Evolutionary conservation across 2,113 vertebrate genomes (phyloP).

Genomic region (Cardinalis cardinalis): DNA sequence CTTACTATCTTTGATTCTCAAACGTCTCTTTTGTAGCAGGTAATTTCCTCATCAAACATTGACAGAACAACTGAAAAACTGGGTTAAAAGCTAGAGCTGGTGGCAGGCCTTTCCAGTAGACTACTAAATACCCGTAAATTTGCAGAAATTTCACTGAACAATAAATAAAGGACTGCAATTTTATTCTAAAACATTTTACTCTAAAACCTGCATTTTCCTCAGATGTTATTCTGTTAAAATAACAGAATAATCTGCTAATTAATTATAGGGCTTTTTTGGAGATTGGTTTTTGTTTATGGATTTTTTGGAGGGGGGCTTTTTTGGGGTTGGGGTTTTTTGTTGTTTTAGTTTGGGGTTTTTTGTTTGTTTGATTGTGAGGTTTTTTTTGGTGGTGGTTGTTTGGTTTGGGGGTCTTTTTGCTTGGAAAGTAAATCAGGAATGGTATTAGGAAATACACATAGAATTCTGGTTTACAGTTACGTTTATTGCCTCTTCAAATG

Average conservation of each 20-base stretch:
- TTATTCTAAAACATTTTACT: not conserved
- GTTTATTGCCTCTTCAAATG: not conserved
- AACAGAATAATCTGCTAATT: not conserved
- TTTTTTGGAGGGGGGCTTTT: not conserved
- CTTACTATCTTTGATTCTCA: constrained; percentile 73
- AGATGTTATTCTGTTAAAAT: not conserved
- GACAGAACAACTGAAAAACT: constrained; percentile 70
- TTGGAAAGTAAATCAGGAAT: not conserved
- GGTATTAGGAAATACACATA: not conserved
- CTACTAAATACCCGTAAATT: constrained; percentile 74
- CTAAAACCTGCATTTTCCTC: not conserved
- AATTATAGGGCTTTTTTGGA: not conserved
- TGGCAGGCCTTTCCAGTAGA: constrained; percentile 70
- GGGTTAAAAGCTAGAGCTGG: constrained; percentile 63
- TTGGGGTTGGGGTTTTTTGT: not conserved
- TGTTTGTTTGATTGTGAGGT: not conserved
- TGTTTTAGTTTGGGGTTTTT: not conserved
- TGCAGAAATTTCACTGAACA: not conserved
- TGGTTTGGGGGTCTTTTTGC: not conserved
- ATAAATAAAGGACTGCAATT: not conserved
- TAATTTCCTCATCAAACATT: constrained; percentile 75
- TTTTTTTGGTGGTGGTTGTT: not conserved
- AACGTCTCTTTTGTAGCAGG: constrained; percentile 68
- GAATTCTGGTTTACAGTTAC: not conserved
- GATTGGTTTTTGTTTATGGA: not conserved